A percentile compares a stretch with the other conserved stretches of the same genome.
These are phyloP conservation scores for Zoanthus gigantus DNA, from an alignment of 92 coral and sea anemone species.

Conservation along the genomic window DNA sequence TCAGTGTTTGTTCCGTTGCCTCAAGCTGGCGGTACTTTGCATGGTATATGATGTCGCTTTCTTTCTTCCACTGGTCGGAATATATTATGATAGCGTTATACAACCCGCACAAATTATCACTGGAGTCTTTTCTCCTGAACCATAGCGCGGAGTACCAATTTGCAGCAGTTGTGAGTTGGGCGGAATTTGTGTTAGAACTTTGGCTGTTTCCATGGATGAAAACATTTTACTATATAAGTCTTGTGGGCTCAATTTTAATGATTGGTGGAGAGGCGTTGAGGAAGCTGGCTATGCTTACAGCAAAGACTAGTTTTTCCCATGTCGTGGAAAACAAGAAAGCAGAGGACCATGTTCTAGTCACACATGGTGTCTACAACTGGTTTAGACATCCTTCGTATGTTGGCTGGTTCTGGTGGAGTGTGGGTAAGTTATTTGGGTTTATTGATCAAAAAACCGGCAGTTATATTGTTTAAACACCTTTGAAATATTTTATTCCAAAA, in stretches of 20 bases:
- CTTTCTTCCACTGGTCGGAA: conserved; percentile 94
- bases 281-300: conserved; percentile 94
- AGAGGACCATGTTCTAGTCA: conserved; percentile 80
- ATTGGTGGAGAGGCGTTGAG: conserved; percentile 86
- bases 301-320: conserved; percentile 92
- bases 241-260: conserved; percentile 72
- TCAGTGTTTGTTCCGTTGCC: conserved; percentile 54
- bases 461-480: no score
- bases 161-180: conserved; percentile 96
- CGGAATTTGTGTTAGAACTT: conserved; percentile 79
- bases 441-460: no score
- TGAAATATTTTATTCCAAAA: no score
- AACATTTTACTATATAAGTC: conserved; percentile 60
- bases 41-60: conserved; percentile 87
- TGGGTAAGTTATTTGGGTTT: conserved; percentile 66
- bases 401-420: conserved; percentile 99
- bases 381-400: conserved; percentile 95
- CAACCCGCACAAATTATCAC: conserved; percentile 76
- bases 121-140: conserved; percentile 89
- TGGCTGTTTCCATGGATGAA: conserved; percentile 87
- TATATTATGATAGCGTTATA: conserved; percentile 92
- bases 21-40: conserved; percentile 77
- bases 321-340: conserved; percentile 81
- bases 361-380: conserved; percentile 81
- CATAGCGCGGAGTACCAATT: conserved; percentile 91